Conservation (phyloP, 64 coral and sea anemone genomes). For the Actinia tenebrosa region DNA sequence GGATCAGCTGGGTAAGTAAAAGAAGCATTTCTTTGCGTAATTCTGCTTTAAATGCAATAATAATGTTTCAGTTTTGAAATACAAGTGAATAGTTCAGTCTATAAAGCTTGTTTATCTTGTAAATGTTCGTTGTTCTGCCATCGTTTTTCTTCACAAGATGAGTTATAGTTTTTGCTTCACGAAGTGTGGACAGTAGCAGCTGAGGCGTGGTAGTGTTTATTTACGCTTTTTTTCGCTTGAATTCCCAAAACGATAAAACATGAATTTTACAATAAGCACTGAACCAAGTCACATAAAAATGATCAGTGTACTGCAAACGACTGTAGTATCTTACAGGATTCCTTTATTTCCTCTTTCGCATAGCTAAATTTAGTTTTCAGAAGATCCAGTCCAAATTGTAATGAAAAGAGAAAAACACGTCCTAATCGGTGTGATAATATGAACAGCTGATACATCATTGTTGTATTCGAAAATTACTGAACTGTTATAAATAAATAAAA, state of each 20-base stretch:
- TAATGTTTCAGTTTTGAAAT: neutral
- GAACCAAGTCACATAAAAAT: neutral
- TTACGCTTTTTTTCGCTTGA: neutral
- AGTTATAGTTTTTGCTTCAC: neutral
- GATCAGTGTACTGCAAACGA: too few relatives aligned
- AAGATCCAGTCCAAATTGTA: neutral
- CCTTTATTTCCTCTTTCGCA: neutral
- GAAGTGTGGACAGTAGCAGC: neutral
- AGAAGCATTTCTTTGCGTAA: neutral
- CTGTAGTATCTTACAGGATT: neutral
- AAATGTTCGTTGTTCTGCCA: neutral
- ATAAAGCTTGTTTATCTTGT: neutral
- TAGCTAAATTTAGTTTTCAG: neutral
- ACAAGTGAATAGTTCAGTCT: too few relatives aligned
- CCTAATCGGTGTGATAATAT: neutral
- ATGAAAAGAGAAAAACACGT: neutral
- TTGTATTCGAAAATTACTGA: neutral
- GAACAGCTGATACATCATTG: neutral
- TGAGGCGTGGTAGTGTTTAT: neutral
- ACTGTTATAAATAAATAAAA: neutral
- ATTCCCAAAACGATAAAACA: neutral
- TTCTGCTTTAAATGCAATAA: neutral
- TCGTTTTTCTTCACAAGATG: neutral
- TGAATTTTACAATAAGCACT: neutral
- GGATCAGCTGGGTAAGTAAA: slow-evolving; percentile 53